Evolutionary conservation across 2,113 vertebrate genomes (phyloP).

Genomic region (Chlorodrepanis virens): DNA sequence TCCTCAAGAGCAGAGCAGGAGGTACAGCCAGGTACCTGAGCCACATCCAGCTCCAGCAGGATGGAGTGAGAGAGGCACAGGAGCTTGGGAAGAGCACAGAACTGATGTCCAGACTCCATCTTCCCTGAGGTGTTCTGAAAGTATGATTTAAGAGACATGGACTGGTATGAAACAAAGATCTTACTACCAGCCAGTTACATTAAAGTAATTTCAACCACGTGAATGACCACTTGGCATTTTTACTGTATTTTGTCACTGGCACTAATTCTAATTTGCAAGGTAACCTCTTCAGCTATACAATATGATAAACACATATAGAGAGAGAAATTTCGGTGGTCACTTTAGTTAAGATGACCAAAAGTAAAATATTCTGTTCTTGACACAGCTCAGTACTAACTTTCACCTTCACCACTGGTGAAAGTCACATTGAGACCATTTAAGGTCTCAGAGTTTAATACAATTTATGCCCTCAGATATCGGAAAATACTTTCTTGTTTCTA

Average conservation of each 20-base stretch:
- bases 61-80: background rate
- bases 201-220: background rate
- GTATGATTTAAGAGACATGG: background rate
- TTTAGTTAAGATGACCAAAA: background rate
- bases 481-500: background rate
- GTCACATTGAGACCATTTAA: background rate
- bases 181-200: background rate
- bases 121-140: background rate
- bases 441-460: background rate
- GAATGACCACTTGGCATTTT: background rate
- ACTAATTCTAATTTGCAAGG: background rate
- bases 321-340: background rate
- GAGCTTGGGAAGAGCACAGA: background rate
- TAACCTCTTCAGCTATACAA: background rate
- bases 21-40: background rate
- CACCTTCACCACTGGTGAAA: background rate
- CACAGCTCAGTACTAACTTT: background rate
- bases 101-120: background rate
- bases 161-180: background rate
- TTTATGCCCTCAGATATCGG: background rate
- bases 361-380: background rate
- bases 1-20: background rate
- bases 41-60: background rate
- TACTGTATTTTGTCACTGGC: background rate
- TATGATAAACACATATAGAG: background rate